Evolutionary conservation across 2,888 invertebrate species (phyloP), one percentile per base, ranked within the genome.

Genomic region (Acleris holmiana): DNA sequence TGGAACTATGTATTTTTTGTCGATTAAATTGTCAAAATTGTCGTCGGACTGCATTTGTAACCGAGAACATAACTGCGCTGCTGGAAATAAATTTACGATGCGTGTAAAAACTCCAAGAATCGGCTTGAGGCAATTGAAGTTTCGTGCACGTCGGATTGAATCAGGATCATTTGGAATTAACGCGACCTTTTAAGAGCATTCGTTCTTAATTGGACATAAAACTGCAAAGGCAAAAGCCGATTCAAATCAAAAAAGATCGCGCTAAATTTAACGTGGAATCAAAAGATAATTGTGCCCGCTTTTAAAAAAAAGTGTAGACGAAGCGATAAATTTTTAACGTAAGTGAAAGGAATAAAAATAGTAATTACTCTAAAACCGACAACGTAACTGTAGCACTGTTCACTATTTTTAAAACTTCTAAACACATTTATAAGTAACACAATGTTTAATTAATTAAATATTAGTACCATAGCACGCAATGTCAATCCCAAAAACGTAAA

Each of bases 401-500:
- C 13, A 8, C 10, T 29, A 29, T 29, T 29, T 29, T 29, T 1
- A 29, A 10, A 29, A 10, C 10, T 8, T 29, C 10, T 29, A 29
- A 29, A 10, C 10, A 10, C 13, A 8, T 29, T 10, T 10, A 13
- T 8, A 10, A 4, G 2, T 4, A 23, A 23, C 23, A 23, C 23
- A 23, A 23, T 23, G 4, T 23, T 2, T 23, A 23, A 23, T 23
- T 23, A 23, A 23, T 4, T 23, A 4, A 29, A 10, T 29, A 15
- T 7, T 44, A 50, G 13, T 44, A 85, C 84, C 79, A 82, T 67
- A 66, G 77, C 73, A 66, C 75, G 73, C 25, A 84, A 63, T 48
- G 76, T 75, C 29, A 79, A 71, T 75, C 83, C 77, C 64, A 85
- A 70, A 70, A 79, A 71, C 69, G 77, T 80, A 41, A 81, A 66